Conservation (phyloP, 1,140 invertebrate species). For the Brachionus calyciflorus region DNA sequence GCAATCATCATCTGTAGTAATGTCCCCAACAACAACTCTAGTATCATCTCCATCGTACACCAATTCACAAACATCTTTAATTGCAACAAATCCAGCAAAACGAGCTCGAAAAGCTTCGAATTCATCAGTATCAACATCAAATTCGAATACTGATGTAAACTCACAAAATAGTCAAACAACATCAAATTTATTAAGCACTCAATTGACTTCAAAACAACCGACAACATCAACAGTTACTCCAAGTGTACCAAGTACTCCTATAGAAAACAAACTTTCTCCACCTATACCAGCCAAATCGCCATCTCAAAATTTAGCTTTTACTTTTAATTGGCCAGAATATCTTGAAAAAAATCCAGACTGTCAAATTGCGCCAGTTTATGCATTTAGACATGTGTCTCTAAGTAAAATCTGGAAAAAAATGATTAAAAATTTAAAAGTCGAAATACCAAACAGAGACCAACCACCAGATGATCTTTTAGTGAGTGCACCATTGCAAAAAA, state of each 20-base stretch:
- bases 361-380: conserved; percentile 6
- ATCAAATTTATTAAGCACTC: neutral
- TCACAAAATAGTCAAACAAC: too few species aligned
- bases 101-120: conserved; percentile 16
- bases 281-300: neutral
- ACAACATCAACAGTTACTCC: neutral
- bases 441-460: neutral
- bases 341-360: neutral
- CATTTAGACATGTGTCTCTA: conserved; percentile 16
- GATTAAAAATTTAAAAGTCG: conserved; percentile 22
- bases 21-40: neutral
- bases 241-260: neutral
- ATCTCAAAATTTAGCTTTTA: neutral
- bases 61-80: neutral
- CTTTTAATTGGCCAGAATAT: neutral
- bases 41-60: neutral
- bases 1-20: neutral
- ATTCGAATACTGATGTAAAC: neutral
- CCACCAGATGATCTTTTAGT: conserved; percentile 3
- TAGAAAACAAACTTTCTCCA: neutral
- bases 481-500: neutral
- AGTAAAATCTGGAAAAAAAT: neutral
- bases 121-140: neutral
- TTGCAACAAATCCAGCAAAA: neutral
- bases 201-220: neutral